phyloP scores from a whole-genome alignment of 2,888 invertebrate genomes.

The Troides aeacus region DNA sequence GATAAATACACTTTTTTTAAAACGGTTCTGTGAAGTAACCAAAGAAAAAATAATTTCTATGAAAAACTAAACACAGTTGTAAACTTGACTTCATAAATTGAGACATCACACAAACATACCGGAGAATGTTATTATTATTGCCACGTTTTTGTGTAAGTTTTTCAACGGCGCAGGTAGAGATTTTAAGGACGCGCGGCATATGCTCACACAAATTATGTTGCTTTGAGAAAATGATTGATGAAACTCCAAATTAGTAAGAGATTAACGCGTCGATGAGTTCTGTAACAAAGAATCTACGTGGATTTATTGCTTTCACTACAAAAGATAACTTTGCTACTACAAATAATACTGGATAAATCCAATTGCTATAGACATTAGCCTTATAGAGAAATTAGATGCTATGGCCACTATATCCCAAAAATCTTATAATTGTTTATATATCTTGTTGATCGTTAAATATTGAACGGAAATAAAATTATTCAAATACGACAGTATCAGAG shows the following conservation, averaged over 20 bases:
- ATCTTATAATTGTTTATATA: no score
- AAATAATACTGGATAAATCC: neutral
- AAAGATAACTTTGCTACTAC: neutral
- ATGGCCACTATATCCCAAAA: no score
- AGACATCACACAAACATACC: constrained; percentile 69
- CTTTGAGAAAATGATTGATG: constrained; percentile 69
- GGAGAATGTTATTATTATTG: constrained; percentile 61
- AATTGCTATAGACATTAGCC: neutral
- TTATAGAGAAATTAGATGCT: no score
- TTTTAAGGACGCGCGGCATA: constrained; percentile 50
- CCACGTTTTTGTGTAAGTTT: constrained; percentile 65
- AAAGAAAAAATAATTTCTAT: constrained; percentile 9
- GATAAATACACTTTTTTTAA: constrained; percentile 5
- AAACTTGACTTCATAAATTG: constrained; percentile 63
- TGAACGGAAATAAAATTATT: no score
- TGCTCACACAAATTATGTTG: constrained; percentile 62
- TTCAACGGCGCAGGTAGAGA: constrained; percentile 58
- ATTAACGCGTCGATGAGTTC: constrained; percentile 53
- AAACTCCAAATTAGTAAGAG: constrained; percentile 60
- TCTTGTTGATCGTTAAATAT: no score
- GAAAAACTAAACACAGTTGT: constrained; percentile 26
- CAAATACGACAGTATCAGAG: no score
- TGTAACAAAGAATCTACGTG: constrained; percentile 5
- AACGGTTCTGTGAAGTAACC: constrained; percentile 13
- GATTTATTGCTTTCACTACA: neutral